A percentile compares a stretch with the other conserved stretches of the same genome.
These are phyloP conservation scores for Odontamblyopus rebecca DNA, from an alignment of 2,797 vertebrate species.

Conservation along the genomic window DNA sequence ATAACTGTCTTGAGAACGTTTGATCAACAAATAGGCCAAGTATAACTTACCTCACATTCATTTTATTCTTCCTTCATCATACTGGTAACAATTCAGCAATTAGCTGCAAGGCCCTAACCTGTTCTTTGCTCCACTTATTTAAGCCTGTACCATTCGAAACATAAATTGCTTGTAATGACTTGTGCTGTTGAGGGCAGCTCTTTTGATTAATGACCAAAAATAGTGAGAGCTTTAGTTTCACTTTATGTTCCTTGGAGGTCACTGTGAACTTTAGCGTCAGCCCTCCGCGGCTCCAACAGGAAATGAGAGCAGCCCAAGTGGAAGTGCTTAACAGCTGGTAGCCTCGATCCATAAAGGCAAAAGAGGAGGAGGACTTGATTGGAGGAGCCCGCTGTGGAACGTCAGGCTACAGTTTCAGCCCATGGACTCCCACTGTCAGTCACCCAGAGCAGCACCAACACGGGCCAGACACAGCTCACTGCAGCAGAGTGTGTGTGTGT, in stretches of 20 bases:
- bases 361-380: conserved; percentile 65
- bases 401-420: conserved; percentile 67
- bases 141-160: not conserved
- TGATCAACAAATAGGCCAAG: no score
- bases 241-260: conserved; percentile 40
- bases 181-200: not conserved
- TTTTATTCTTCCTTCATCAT: no score
- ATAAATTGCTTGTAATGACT: not conserved
- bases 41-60: no score
- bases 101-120: not conserved
- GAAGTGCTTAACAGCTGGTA: conserved; percentile 74
- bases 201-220: conserved; percentile 19
- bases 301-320: conserved; percentile 64
- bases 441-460: conserved; percentile 48
- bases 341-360: conserved; percentile 68
- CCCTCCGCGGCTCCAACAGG: conserved; percentile 47
- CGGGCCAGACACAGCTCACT: conserved; percentile 72
- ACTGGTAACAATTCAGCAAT: no score
- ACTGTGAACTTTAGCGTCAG: conserved; percentile 49
- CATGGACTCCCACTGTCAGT: conserved; percentile 60
- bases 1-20: no score
- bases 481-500: conserved; percentile 33
- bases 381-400: conserved; percentile 61
- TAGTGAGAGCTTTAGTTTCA: conserved; percentile 19
- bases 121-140: not conserved